Base-by-base conservation (phyloP, 23 tunicate genomes). In the Trididemnum nubilum region DNA sequence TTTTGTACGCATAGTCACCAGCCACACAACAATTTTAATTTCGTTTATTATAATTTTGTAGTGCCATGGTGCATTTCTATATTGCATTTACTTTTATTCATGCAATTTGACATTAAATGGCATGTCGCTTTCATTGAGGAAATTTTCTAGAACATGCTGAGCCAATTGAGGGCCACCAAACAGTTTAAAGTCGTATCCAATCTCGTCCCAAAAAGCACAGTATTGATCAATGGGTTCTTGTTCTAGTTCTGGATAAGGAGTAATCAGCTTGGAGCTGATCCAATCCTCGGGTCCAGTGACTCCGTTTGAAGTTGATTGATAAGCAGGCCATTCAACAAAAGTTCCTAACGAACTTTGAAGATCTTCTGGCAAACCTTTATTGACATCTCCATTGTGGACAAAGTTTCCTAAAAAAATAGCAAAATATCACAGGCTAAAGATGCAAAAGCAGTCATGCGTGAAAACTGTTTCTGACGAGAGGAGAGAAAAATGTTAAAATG, bases 161-260 rank as follows among this genome's bases (percentile, higher is more conserved):
- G n/a, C n/a, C n/a, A n/a, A n/a, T n/a, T n/a, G n/a, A n/a, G n/a
- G n/a, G n/a, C n/a, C n/a, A 18, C 91, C 91, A 81, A 87, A 87
- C 28, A 87, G 36, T 33, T 81, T 63, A 40, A 80, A 87, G 73
- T 80, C 85, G 77, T 87, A 87, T 29, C 91, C 91, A 27, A 87
- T 66, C 0, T 51, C 69, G 73, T 87, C 91, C 91, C 91, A 87
- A 64, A 71, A 87, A 19, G 76, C 44, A 34, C 91, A 87, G 50
- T 87, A 87, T 18, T 81, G 85, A 28, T 87, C 86, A 0, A 81
- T 12, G 1, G 91, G 86, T 1, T 73, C 80, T 24, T 81, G 82
- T 64, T 87, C 91, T n/a, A 74, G 33, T 26, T 33, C 39, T 7
- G 91, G 66, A n/a, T 73, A 29, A 18, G 91, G 91, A 12, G 91